These are phyloP conservation scores for Teinopalpus imperialis DNA, from an alignment of 2,888 invertebrate genomes.

Conservation along the genomic window DNA sequence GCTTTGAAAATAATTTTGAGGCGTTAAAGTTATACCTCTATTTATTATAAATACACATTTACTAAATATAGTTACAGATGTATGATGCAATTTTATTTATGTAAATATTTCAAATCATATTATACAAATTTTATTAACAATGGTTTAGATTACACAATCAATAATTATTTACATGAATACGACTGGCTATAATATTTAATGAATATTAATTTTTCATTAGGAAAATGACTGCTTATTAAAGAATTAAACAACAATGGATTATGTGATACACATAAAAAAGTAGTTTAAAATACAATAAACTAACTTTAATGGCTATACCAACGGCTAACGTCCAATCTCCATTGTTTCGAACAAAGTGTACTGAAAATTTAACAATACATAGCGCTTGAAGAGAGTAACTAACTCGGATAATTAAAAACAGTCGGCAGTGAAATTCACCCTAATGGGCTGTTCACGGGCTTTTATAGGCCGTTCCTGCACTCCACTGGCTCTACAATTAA, in stretches of 20 bases:
- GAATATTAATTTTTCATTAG: too few relatives aligned
- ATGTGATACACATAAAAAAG: too few relatives aligned
- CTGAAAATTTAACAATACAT: slow-evolving; percentile 19
- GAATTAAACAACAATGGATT: too few relatives aligned
- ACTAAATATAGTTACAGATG: too few relatives aligned
- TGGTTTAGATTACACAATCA: background rate
- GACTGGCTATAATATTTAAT: too few relatives aligned
- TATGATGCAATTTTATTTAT: too few relatives aligned
- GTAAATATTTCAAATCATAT: too few relatives aligned
- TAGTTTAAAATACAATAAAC: too few relatives aligned
- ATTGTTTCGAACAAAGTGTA: slow-evolving; percentile 12
- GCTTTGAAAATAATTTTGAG: background rate
- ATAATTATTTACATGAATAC: background rate
- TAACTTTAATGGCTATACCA: background rate
- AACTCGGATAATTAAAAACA: slow-evolving; percentile 36
- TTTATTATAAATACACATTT: too few relatives aligned
- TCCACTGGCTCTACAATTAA: slow-evolving; percentile 24
- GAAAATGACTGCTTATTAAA: too few relatives aligned
- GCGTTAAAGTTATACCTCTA: too few relatives aligned
- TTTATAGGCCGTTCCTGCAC: slow-evolving; percentile 35
- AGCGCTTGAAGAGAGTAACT: slow-evolving; percentile 23
- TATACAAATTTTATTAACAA: too few relatives aligned
- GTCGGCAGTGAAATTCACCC: slow-evolving; percentile 32
- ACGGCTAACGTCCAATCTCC: slow-evolving; percentile 1
- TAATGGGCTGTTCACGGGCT: slow-evolving; percentile 41